Percentiles rank a stretch among this genome's conserved stretches.
Evolutionary conservation across 2,113 vertebrate species (phyloP).

Genomic region (Sakesphorus luctuosus): DNA sequence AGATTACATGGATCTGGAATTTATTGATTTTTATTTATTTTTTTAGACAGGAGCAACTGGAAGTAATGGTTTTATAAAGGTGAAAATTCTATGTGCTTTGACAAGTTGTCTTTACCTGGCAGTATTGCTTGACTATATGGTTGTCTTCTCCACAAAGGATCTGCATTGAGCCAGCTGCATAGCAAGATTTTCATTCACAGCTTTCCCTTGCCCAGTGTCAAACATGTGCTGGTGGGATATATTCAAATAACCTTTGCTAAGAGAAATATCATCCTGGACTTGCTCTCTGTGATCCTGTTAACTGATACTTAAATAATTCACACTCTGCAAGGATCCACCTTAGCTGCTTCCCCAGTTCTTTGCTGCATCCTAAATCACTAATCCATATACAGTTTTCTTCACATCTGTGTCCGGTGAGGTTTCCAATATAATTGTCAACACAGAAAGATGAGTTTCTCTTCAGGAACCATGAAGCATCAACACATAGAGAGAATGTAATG

Average conservation of each 20-base stretch:
- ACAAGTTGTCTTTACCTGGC: neutral
- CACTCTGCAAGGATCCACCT: neutral
- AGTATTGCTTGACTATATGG: neutral
- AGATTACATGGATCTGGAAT: conserved; percentile 8
- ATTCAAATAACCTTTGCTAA: neutral
- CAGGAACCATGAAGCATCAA: neutral
- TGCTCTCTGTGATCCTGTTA: neutral
- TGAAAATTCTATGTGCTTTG: conserved; percentile 46
- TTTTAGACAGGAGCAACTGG: conserved; percentile 1
- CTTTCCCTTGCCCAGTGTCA: conserved; percentile 8
- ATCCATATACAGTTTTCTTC: neutral
- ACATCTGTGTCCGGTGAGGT: conserved; percentile 48
- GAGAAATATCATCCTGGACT: neutral
- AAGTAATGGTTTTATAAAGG: conserved; percentile 26
- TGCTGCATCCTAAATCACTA: conserved; percentile 49
- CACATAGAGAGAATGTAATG: neutral
- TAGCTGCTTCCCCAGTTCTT: conserved; percentile 18
- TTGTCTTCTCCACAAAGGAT: conserved; percentile 25
- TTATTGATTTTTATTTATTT: neutral
- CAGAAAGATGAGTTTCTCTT: conserved; percentile 60
- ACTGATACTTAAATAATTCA: conserved; percentile 47
- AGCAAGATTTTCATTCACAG: neutral
- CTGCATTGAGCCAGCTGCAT: neutral
- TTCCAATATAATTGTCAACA: conserved; percentile 30
- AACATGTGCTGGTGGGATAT: neutral